Evolutionary conservation across 2,113 vertebrate species (phyloP).

Genomic region (Orientallactaga bullata): DNA sequence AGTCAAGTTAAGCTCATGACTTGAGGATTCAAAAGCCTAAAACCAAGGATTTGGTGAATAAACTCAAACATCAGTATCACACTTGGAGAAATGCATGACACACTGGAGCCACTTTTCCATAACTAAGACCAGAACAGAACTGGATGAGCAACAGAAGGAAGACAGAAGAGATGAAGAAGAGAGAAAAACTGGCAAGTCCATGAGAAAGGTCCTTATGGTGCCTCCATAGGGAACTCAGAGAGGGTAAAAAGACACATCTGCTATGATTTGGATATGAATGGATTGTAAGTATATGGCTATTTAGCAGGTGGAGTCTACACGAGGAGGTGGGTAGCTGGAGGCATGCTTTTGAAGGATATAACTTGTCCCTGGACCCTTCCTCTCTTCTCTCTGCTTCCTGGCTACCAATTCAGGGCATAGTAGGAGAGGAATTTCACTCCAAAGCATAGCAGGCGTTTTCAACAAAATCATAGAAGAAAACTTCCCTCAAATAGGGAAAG

Average conservation of each 20-base stretch:
- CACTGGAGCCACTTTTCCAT: neutral
- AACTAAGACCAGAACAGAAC: neutral
- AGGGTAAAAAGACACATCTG: neutral
- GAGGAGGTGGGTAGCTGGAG: neutral
- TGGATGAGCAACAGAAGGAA: neutral
- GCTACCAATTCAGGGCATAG: neutral
- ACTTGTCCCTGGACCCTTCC: neutral
- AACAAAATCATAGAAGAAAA: too few species aligned
- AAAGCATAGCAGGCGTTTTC: too few species aligned
- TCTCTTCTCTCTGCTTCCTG: neutral
- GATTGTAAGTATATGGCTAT: neutral
- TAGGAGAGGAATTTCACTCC: too few species aligned
- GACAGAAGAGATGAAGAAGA: neutral
- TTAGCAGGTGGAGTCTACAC: neutral
- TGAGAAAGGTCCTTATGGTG: neutral
- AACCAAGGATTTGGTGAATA: neutral
- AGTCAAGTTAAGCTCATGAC: slow-evolving; percentile 25
- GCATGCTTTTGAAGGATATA: neutral
- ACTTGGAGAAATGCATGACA: neutral
- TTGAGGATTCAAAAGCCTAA: slow-evolving; percentile 24
- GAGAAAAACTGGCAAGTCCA: neutral
- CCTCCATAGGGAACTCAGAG: neutral
- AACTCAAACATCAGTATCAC: neutral
- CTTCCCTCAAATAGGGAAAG: too few species aligned
- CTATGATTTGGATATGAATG: neutral